A percentile compares a stretch with the other conserved stretches of the same genome.
Conservation (phyloP, 2,113 vertebrate genomes). For the Equus quagga region DNA sequence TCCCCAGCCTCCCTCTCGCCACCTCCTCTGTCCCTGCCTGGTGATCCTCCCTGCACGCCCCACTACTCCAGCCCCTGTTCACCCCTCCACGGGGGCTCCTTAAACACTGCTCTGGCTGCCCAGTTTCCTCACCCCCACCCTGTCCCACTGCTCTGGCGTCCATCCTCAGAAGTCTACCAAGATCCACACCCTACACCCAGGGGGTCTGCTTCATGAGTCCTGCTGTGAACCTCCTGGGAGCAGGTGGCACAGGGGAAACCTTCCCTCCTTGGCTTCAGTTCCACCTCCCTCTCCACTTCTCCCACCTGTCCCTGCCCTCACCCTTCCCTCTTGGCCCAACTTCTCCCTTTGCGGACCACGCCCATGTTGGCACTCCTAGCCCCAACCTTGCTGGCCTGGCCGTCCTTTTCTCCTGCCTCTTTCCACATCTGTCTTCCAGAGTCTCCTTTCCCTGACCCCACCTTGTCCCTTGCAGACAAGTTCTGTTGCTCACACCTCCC, state of each 20-base stretch:
- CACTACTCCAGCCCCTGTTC: not conserved
- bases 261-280: not conserved
- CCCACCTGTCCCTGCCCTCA: not conserved
- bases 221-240: not conserved
- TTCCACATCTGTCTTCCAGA: not conserved
- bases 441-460: not conserved
- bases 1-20: not conserved
- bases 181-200: not conserved
- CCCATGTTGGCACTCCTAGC: too few species aligned
- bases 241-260: not conserved
- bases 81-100: not conserved
- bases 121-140: not conserved
- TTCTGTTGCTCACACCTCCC: not conserved
- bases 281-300: too few species aligned
- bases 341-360: not conserved
- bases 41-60: not conserved
- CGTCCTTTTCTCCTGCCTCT: not conserved
- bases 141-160: accelerated
- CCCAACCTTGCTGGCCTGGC: not conserved
- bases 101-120: not conserved
- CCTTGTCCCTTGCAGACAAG: not conserved
- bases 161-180: accelerated
- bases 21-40: not conserved
- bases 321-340: not conserved
- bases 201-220: not conserved